Evolutionary conservation across 2,797 vertebrate genomes (phyloP).

Genomic region (Gobionotothen gibberifrons): DNA sequence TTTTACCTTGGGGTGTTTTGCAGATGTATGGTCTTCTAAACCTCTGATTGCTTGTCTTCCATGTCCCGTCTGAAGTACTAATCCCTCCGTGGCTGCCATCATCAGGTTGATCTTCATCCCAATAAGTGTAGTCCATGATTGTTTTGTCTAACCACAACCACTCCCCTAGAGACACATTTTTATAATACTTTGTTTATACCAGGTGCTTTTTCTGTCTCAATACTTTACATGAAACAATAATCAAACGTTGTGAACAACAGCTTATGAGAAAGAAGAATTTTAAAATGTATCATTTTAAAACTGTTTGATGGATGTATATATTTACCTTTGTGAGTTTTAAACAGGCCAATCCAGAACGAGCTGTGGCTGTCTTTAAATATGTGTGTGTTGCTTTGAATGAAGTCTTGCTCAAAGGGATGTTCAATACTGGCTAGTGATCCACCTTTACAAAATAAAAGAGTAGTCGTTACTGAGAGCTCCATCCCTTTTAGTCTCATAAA

Average conservation of each 20-base stretch:
- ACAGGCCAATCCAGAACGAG: slow-evolving; percentile 89
- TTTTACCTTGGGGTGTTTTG: slow-evolving; percentile 47
- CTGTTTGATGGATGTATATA: background rate
- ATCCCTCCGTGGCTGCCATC: rapidly evolving
- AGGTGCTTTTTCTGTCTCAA: background rate
- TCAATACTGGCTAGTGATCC: slow-evolving; percentile 85
- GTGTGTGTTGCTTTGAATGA: slow-evolving; percentile 75
- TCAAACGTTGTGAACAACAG: background rate
- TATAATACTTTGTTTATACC: background rate
- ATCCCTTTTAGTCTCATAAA: background rate
- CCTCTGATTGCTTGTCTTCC: rapidly evolving
- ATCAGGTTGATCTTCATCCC: background rate
- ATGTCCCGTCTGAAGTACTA: slow-evolving; percentile 9
- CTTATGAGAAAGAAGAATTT: background rate
- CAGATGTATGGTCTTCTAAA: slow-evolving; percentile 14
- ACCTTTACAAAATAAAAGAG: slow-evolving; percentile 70
- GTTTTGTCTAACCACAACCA: slow-evolving; percentile 59
- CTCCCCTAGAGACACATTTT: slow-evolving; percentile 26
- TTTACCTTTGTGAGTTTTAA: slow-evolving; percentile 86
- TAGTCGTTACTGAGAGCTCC: slow-evolving; percentile 5
- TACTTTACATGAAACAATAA: background rate
- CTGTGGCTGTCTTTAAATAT: slow-evolving; percentile 70
- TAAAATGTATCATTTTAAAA: background rate
- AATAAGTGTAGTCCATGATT: slow-evolving; percentile 50
- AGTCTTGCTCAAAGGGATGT: slow-evolving; percentile 82